Conservation (phyloP, 2,888 invertebrate genomes). For the Atethmia centrago region DNA sequence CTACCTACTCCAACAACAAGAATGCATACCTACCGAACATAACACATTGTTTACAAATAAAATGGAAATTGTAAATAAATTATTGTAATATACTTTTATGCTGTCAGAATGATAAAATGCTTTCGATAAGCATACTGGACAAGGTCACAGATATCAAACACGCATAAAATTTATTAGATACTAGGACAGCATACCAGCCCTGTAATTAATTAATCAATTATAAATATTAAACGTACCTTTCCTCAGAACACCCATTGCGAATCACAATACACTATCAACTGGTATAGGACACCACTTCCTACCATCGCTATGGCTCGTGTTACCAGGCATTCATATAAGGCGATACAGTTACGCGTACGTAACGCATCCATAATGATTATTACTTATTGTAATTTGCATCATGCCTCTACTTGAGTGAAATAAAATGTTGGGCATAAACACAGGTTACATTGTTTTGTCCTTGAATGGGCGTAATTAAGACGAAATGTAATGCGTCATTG, state of each 20-base stretch:
- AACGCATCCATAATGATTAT: slow-evolving; percentile 82
- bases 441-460: slow-evolving; percentile 53
- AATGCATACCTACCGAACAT: neutral
- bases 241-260: slow-evolving; percentile 76
- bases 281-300: slow-evolving; percentile 76
- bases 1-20: neutral
- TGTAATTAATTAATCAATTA: slow-evolving; percentile 32
- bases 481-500: slow-evolving; percentile 45
- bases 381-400: slow-evolving; percentile 81
- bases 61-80: slow-evolving; percentile 21
- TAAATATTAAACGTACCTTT: slow-evolving; percentile 68
- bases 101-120: slow-evolving; percentile 29
- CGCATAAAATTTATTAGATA: slow-evolving; percentile 36
- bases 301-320: slow-evolving; percentile 65
- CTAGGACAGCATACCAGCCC: slow-evolving; percentile 45
- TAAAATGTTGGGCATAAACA: slow-evolving; percentile 53
- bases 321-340: slow-evolving; percentile 78
- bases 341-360: slow-evolving; percentile 83
- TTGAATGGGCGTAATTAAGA: slow-evolving; percentile 53
- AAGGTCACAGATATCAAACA: slow-evolving; percentile 54
- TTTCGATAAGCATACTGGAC: slow-evolving; percentile 51
- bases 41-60: slow-evolving; percentile 47
- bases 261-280: slow-evolving; percentile 70
- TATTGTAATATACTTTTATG: slow-evolving; percentile 29
- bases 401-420: slow-evolving; percentile 51